These are phyloP conservation scores for Melanerpes formicivorus DNA, from an alignment of 2,113 vertebrate species.

Conservation along the genomic window DNA sequence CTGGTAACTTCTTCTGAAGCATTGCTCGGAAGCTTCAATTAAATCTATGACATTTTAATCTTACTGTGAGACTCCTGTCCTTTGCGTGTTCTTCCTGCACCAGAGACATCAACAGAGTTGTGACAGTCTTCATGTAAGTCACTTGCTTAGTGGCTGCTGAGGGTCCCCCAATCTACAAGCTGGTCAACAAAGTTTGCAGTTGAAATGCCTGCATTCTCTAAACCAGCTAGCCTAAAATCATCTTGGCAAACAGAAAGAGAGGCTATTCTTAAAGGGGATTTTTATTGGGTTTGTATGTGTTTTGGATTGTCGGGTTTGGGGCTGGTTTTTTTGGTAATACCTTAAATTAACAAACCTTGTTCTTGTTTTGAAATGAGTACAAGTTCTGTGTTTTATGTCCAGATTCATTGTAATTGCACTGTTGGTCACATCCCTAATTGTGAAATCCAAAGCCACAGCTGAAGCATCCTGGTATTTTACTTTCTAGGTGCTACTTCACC, in stretches of 20 bases:
- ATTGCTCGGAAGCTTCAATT: neutral
- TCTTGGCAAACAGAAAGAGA: neutral
- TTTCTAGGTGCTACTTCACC: accelerated
- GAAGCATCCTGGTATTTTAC: neutral
- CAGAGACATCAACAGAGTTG: neutral
- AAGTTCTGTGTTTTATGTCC: neutral
- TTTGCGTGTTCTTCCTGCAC: neutral
- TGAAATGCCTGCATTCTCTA: neutral
- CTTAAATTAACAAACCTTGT: neutral
- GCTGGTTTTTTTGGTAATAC: neutral
- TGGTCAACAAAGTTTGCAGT: neutral
- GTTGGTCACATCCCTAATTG: accelerated
- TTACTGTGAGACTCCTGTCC: neutral
- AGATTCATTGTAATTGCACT: too few relatives aligned
- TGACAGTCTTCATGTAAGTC: accelerated
- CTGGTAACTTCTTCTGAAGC: neutral
- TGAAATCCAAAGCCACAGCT: neutral
- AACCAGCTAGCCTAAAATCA: neutral
- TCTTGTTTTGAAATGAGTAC: neutral
- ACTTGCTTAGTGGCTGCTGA: neutral
- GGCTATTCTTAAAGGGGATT: accelerated
- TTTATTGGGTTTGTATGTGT: neutral
- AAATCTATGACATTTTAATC: neutral
- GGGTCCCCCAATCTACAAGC: neutral
- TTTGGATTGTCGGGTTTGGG: accelerated